Evolutionary conservation across 2,888 invertebrate species (phyloP), one percentile per base, ranked within the genome.

Genomic region (Drosophila colorata): DNA sequence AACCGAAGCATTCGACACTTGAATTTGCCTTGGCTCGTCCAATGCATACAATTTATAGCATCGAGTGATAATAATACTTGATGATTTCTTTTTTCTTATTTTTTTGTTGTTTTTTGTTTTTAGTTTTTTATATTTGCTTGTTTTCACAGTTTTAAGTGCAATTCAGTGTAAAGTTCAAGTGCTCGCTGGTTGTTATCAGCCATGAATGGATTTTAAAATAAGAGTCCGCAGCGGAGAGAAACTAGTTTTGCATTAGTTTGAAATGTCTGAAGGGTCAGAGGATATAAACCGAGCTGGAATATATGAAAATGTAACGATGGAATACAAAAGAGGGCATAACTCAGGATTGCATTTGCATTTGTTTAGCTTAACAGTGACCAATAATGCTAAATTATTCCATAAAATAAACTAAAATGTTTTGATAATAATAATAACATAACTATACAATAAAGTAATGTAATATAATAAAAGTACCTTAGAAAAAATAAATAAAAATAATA

Each of bases 21-120:
- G 48, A 69, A 47, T 59, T 46, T 31, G 49, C 60, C 46, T 52
- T 51, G 53, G 51, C 37, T 47, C 14, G 44, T 31, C 56, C 64
- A 68, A 46, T 44, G 72, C 78, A 69, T 55, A 64, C 66, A 78
- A 78, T 78, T 72, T 75, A 72, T 65, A 43, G 49, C 69, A 69
- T 72, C 66, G 56, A 52, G 49, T 52, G 67, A 70, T 79, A 68
- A 74, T 74, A 72, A 57, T 51, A 68, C 69, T 77, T 64, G 65
- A 74, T 55, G 40, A 57, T 59, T 48, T 40, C 31, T 49, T 37
- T 56, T 35, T 23, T 31, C 14, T 25, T 46, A 20, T 23, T 33
- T 46, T 58, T n/a, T n/a, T n/a, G n/a, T n/a, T 43, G 8, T 28
- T 14, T 13, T 18, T 40, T 25, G 28, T 16, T 38, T 59, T 43